Conservation (phyloP, 2,113 vertebrate genomes). For the Rhabdornis inornatus region DNA sequence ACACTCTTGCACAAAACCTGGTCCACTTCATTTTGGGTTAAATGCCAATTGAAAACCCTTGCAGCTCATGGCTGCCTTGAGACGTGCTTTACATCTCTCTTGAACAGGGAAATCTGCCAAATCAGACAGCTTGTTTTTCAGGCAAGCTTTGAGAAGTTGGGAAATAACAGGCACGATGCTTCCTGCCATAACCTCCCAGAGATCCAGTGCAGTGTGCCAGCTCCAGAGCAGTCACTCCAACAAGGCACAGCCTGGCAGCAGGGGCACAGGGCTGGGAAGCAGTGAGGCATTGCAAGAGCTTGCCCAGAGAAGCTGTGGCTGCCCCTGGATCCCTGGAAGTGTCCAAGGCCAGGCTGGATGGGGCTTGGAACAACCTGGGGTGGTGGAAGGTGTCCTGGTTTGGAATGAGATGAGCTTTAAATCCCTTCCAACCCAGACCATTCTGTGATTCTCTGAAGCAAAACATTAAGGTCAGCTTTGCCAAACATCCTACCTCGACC, state of each 20-base stretch:
- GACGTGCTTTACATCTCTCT: background rate
- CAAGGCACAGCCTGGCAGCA: background rate
- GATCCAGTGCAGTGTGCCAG: background rate
- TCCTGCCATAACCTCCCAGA: background rate
- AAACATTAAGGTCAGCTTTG: background rate
- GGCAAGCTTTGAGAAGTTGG: background rate
- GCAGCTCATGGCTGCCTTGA: background rate
- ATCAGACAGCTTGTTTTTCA: background rate
- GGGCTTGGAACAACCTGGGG: background rate
- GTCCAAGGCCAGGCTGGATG: background rate
- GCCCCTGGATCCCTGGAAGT: background rate
- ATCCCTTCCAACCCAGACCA: background rate
- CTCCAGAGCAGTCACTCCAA: background rate
- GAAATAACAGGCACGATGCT: background rate
- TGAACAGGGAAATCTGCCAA: background rate
- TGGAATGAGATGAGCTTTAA: background rate
- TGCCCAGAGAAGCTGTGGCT: background rate
- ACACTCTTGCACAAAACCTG: background rate
- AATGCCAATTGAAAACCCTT: background rate
- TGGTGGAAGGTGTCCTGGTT: background rate
- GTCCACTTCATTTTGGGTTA: background rate
- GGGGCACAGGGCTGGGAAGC: background rate
- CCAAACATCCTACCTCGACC: background rate
- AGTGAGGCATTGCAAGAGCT: accelerated
- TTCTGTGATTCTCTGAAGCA: background rate